Conservation (phyloP, 2,888 invertebrate genomes). For the Drosophila mercatorum region DNA sequence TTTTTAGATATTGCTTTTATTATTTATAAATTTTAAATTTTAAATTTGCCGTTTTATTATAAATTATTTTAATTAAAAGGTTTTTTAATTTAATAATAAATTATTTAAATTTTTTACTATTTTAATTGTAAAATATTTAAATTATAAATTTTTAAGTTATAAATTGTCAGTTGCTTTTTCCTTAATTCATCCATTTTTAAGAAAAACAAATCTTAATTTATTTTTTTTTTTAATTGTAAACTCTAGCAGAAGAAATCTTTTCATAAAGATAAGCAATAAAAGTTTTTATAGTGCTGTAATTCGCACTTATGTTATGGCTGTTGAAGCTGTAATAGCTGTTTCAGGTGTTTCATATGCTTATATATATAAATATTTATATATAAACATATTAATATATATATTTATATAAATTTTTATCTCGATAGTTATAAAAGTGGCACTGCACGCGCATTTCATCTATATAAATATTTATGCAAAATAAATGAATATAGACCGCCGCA, state of each 20-base stretch:
- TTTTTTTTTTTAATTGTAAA: too few relatives aligned
- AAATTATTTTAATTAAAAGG: too few relatives aligned
- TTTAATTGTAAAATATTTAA: too few relatives aligned
- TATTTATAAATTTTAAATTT: neutral
- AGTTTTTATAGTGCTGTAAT: neutral
- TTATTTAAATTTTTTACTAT: too few relatives aligned
- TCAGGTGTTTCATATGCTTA: neutral
- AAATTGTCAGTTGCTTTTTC: too few relatives aligned
- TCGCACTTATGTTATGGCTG: neutral
- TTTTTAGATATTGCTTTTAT: neutral
- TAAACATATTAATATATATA: neutral
- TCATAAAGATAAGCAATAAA: neutral
- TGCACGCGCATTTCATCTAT: constrained; percentile 19
- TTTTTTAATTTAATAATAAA: too few relatives aligned
- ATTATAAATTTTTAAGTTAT: too few relatives aligned
- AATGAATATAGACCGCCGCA: constrained; percentile 42
- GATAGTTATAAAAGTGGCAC: constrained; percentile 12
- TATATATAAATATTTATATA: neutral
- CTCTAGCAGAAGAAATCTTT: too few relatives aligned
- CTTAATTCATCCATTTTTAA: too few relatives aligned
- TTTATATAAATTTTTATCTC: neutral
- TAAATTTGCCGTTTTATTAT: too few relatives aligned
- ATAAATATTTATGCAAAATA: constrained; percentile 71
- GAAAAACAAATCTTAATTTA: too few relatives aligned
- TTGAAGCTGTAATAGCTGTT: neutral